Evolutionary conservation across 1,140 invertebrate genomes (phyloP), one percentile per base, ranked within the genome.

Genomic region (Bombus terrestris): DNA sequence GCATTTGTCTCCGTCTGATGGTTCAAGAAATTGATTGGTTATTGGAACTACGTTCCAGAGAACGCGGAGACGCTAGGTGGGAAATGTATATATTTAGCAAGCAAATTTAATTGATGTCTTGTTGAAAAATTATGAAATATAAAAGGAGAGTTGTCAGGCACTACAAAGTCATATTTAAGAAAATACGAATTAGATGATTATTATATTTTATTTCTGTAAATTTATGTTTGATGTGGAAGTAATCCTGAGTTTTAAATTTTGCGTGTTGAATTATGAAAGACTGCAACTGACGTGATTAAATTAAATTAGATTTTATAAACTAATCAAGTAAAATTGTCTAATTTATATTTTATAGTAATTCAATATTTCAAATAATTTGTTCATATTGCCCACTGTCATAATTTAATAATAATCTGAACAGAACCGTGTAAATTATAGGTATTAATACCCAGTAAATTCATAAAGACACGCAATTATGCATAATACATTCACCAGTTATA

Each of bases 1-100:
- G 15, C 41, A 72, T 80, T 78, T 83, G 64, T 83, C 74, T 68
- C 66, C 35, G 47, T 39, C 25, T 39, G 41, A 22, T 35, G 64
- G 32, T 18, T 22, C 64, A 84, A 84, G 75, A 79, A 72, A 84
- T 71, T 69, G 66, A 79, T 57, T n/a, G 53, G 37, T 71, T 59
- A 71, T 79, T 5, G 66, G 22, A 41, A 22, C 15, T 41, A 41
- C 39, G 71, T 81, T 41, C 37, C 22, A 28, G n/a, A 9, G 37
- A 35, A 28, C 43, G 8, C 22, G 25, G 18, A 43, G 9, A 37
- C 12, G 15, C 3, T 39, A 6, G 35, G 4, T 15, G 13, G 18
- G 64, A n/a, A n/a, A 35, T 37, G 53, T 74, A 13, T n/a, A n/a
- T n/a, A 62, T 18, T 15, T 12, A 39, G 12, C 9, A 53, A 69